phyloP scores from a whole-genome alignment of 2,113 vertebrate genomes.

The Monopterus albus region DNA sequence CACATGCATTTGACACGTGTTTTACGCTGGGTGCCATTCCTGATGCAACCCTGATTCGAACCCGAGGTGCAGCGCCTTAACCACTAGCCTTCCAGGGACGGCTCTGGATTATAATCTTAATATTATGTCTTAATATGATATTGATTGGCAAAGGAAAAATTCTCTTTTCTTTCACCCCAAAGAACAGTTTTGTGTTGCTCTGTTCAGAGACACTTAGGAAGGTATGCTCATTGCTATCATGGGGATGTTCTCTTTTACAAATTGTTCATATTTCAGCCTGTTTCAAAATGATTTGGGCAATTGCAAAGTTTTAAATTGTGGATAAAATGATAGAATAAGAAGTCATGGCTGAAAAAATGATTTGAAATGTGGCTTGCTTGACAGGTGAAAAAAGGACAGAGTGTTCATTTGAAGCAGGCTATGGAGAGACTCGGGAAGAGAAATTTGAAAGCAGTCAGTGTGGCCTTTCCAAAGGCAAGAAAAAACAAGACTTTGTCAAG shows the following conservation, averaged over 20 bases:
- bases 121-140: too few species aligned
- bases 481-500: slow-evolving; percentile 87
- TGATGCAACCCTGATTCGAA: too few species aligned
- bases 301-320: background rate
- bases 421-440: slow-evolving; percentile 37
- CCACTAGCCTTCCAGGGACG: too few species aligned
- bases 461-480: slow-evolving; percentile 68
- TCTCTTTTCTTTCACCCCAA: too few species aligned
- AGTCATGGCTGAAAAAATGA: too few species aligned
- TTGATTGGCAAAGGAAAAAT: background rate
- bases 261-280: background rate
- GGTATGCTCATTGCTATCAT: too few species aligned
- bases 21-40: too few species aligned
- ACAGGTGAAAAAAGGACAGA: slow-evolving; percentile 53
- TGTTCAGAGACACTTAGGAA: background rate
- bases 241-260: too few species aligned
- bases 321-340: slow-evolving; percentile 1
- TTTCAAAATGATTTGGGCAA: background rate
- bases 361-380: slow-evolving; percentile 11
- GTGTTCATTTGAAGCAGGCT: slow-evolving; percentile 37
- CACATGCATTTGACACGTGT: too few species aligned
- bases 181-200: background rate
- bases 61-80: too few species aligned
- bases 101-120: too few species aligned
- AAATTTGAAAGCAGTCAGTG: slow-evolving; percentile 49